Evolutionary conservation across 1,140 invertebrate species (phyloP).

Genomic region (Vanessa atalanta): DNA sequence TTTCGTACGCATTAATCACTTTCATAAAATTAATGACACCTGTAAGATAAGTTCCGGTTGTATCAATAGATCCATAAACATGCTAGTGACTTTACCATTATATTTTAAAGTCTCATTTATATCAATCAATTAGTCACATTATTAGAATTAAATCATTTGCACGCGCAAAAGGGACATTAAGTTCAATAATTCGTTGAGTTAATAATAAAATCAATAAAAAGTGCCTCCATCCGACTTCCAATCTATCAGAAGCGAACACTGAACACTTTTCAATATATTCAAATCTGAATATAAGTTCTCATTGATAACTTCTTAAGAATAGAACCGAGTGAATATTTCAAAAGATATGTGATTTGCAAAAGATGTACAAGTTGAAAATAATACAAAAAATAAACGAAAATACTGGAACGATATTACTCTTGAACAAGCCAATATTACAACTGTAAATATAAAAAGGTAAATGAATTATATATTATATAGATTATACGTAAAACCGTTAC

Average conservation of each 20-base stretch:
- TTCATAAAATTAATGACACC: no score
- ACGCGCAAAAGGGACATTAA: not conserved
- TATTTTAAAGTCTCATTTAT: no score
- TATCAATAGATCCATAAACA: no score
- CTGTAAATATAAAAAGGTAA: no score
- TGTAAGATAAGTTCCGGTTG: no score
- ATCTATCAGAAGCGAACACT: constrained; percentile 50
- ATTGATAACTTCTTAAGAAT: constrained; percentile 35
- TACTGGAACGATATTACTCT: not conserved
- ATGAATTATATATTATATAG: no score
- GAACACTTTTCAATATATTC: constrained; percentile 53
- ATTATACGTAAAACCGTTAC: no score
- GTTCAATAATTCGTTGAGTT: not conserved
- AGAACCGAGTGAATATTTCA: constrained; percentile 33
- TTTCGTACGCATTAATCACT: no score
- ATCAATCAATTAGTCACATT: no score
- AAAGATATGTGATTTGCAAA: constrained; percentile 14
- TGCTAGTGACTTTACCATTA: no score
- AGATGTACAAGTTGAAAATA: not conserved
- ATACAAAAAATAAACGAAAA: not conserved
- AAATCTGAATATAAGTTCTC: constrained; percentile 48
- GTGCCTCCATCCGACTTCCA: constrained; percentile 34
- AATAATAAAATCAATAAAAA: constrained; percentile 17
- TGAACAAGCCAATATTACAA: no score
- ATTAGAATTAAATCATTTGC: not conserved